Conservation (phyloP, 2,888 invertebrate species). For the Pherbina coryleti region DNA sequence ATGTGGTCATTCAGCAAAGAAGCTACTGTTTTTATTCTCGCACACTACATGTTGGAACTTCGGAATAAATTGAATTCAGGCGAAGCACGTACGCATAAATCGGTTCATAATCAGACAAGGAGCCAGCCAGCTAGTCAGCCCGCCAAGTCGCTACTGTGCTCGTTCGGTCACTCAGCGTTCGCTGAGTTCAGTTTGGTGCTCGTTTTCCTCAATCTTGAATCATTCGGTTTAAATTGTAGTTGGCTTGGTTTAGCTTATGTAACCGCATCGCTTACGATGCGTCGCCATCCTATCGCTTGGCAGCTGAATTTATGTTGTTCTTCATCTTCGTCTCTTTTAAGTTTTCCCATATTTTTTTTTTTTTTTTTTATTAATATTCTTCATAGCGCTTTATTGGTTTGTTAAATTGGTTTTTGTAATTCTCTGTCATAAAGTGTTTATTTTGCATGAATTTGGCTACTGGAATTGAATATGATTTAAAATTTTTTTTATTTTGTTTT, state of each 20-base stretch:
- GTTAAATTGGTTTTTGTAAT: conserved; percentile 7
- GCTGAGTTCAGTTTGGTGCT: neutral
- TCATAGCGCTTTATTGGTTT: neutral
- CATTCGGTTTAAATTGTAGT: neutral
- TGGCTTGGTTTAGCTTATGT: conserved; percentile 6
- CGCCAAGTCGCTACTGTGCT: neutral
- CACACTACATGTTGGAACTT: conserved; percentile 18
- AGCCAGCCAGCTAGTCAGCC: conserved; percentile 20
- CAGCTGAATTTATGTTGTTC: conserved; percentile 13
- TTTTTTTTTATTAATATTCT: neutral
- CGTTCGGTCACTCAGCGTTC: neutral
- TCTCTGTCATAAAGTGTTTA: conserved; percentile 5
- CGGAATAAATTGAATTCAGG: conserved; percentile 64
- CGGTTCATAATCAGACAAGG: conserved; percentile 57
- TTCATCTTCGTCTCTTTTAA: neutral
- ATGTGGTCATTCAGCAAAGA: conserved; percentile 42
- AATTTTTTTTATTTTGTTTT: neutral
- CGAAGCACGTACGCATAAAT: conserved; percentile 68
- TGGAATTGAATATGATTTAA: conserved; percentile 18
- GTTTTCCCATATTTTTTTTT: too few species aligned
- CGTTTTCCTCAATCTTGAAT: neutral
- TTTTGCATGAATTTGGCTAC: conserved; percentile 15
- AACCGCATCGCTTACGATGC: conserved; percentile 26
- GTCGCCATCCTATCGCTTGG: conserved; percentile 4
- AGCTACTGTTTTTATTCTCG: conserved; percentile 42